phyloP scores from a whole-genome alignment of 2,113 vertebrate genomes.

The Alligator sinensis region DNA sequence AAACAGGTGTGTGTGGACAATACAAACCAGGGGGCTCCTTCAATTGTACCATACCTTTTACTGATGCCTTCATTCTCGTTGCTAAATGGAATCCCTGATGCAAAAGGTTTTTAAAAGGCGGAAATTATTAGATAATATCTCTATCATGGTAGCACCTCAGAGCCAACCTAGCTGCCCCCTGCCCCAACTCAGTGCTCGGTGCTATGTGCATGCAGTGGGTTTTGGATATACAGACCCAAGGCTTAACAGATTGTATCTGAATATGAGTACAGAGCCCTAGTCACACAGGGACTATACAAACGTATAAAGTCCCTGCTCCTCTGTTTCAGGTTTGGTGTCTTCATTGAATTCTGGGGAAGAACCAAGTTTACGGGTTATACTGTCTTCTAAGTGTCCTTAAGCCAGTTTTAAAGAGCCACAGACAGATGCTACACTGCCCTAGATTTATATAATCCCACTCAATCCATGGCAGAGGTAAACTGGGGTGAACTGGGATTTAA shows the following conservation, averaged over 20 bases:
- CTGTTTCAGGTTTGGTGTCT: not conserved
- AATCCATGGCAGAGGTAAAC: no score
- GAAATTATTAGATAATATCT: not conserved
- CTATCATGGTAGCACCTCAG: not conserved
- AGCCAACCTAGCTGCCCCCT: not conserved
- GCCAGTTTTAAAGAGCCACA: no score
- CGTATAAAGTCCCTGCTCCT: not conserved
- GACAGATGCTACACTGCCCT: no score
- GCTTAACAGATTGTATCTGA: no score
- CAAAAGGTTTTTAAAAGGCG: not conserved
- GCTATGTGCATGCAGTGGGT: no score
- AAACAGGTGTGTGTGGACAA: not conserved
- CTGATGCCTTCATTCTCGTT: not conserved
- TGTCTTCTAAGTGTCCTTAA: no score
- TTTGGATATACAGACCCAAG: no score
- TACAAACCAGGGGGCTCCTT: not conserved
- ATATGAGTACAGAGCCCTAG: not conserved
- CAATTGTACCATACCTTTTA: not conserved
- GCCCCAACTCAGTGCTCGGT: no score
- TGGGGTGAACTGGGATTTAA: no score
- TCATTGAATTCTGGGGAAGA: no score
- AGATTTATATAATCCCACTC: no score
- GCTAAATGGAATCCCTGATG: not conserved
- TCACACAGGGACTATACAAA: not conserved
- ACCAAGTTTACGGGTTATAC: no score